Base-by-base conservation (phyloP, 2,888 invertebrate genomes). In the Hirtodrosophila cameraria region DNA sequence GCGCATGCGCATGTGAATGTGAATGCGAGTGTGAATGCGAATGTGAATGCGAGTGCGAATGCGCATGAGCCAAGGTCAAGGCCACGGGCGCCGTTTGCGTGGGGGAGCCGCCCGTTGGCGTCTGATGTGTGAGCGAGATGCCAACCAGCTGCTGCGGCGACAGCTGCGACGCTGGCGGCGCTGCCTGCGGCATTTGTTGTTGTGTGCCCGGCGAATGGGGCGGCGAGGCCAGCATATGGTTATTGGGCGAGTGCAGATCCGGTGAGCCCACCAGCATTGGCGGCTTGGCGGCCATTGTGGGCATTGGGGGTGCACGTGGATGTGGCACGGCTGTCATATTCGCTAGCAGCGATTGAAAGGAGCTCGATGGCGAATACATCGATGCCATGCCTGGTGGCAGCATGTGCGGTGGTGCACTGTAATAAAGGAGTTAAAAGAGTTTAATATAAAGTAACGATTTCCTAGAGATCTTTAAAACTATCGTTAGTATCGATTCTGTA, bases 301-400 rank as follows among this genome's bases (percentile, higher is more conserved):
- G 77, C 75, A 88, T 78, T 12, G 81, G 60, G 5, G 87, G 89
- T n/a, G 42, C 53, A 3, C 71, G 80, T 3, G 65, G 62, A 12
- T 96, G 96, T 2, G 96, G 97, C 62, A 89, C 83, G 2, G 89
- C 90, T 6, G 89, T 89, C 90, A 90, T 90, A 61, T 90, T 93
- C 55, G 92, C 89, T 88, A 97, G 92, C 18, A 97, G 92, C 7
- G 95, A 96, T 90, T 97, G 97, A 91, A 97, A 97, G 36, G 96
- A 96, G 88, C 93, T 93, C 30, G 92, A 90, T 16, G 91, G 75
- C 20, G 93, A 92, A 75, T 93, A 93, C 55, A 93, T 90, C 9
- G 92, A 90, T 55, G 93, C 92, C 88, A 94, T 93, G 28, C 93
- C 92, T 12, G 93, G 93, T 39, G 93, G 93, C 55, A 95, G 92